Conservation (phyloP, 2,888 invertebrate species). For the Parochlus steinenii region DNA sequence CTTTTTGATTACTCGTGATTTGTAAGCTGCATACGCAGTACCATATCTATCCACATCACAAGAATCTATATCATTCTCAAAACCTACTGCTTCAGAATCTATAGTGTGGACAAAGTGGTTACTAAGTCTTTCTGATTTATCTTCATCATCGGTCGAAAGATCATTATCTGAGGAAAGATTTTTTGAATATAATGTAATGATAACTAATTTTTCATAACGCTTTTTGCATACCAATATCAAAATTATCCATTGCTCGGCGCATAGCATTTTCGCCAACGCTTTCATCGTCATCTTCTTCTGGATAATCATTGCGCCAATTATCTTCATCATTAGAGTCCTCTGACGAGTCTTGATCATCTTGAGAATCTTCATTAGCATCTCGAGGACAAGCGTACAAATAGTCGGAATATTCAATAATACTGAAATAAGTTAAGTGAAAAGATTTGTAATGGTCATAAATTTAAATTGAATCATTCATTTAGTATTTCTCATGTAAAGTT, state of each 20-base stretch:
- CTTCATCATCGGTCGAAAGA: slow-evolving; percentile 20
- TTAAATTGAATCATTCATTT: neutral
- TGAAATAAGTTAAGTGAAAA: neutral
- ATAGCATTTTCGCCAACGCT: slow-evolving; percentile 46
- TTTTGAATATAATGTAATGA: no score
- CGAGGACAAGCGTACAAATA: slow-evolving; percentile 24
- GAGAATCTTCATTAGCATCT: slow-evolving; percentile 24
- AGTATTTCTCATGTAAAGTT: neutral
- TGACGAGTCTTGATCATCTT: slow-evolving; percentile 29
- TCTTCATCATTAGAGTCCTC: slow-evolving; percentile 67
- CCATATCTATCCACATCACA: slow-evolving; percentile 44
- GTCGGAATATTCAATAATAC: slow-evolving; percentile 12
- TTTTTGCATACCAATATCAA: slow-evolving; percentile 25
- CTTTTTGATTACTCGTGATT: slow-evolving; percentile 32
- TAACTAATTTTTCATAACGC: no score
- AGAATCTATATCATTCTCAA: slow-evolving; percentile 30
- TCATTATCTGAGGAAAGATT: no score
- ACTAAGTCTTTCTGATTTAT: slow-evolving; percentile 25
- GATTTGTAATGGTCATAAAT: neutral
- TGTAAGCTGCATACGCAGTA: slow-evolving; percentile 48
- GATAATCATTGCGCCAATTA: slow-evolving; percentile 63
- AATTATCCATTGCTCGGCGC: slow-evolving; percentile 36
- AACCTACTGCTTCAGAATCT: slow-evolving; percentile 25
- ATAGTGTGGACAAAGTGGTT: slow-evolving; percentile 29
- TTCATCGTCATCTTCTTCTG: slow-evolving; percentile 39